Conservation (phyloP, 2,797 vertebrate genomes). For the Todus mexicanus region DNA sequence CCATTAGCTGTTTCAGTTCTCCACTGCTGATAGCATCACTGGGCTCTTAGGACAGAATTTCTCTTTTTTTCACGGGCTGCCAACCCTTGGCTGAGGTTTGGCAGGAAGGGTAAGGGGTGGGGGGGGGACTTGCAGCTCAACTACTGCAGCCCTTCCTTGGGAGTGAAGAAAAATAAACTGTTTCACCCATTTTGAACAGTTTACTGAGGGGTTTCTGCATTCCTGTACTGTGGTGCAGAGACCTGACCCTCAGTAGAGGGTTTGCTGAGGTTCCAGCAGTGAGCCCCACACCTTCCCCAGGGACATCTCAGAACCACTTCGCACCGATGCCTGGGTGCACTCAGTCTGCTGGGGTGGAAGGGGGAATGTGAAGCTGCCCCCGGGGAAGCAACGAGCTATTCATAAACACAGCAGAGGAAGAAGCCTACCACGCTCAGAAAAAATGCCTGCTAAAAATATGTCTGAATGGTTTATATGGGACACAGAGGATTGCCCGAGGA, state of each 20-base stretch:
- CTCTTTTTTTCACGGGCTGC: background rate
- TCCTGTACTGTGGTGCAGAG: background rate
- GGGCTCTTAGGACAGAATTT: background rate
- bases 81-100: background rate
- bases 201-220: background rate
- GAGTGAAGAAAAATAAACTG: background rate
- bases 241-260: background rate
- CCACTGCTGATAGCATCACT: background rate
- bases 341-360: background rate
- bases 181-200: background rate
- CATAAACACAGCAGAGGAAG: background rate
- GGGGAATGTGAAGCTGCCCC: background rate
- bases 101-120: background rate
- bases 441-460: slow-evolving; percentile 23
- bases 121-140: background rate
- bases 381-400: background rate
- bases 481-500: background rate
- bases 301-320: background rate
- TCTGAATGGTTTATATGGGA: background rate
- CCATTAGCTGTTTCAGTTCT: background rate
- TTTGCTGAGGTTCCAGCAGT: background rate
- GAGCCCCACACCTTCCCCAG: background rate
- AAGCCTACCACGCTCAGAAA: background rate
- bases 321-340: background rate
- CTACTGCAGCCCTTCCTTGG: background rate